phyloP scores from a whole-genome alignment of 2,113 vertebrate species.

The Ictidomys tridecemlineatus region DNA sequence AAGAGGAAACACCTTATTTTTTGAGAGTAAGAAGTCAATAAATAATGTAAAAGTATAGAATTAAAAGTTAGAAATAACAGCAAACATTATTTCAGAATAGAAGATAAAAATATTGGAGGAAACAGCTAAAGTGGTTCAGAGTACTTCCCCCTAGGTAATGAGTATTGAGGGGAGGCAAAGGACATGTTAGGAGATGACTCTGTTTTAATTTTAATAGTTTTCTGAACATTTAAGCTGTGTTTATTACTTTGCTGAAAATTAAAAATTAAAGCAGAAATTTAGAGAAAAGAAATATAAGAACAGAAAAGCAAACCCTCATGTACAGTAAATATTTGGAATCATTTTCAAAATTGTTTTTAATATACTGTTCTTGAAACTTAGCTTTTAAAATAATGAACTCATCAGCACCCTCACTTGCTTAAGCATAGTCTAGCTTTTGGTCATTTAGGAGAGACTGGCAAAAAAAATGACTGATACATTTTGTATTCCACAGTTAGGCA shows the following conservation, averaged over 20 bases:
- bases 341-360: conserved; percentile 48
- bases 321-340: conserved; percentile 39
- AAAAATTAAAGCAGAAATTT: conserved; percentile 48
- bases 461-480: conserved; percentile 52
- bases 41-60: conserved; percentile 29
- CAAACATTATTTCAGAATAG: neutral
- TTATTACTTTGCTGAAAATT: conserved; percentile 49
- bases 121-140: neutral
- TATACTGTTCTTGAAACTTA: neutral
- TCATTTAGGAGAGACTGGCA: neutral
- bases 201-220: neutral
- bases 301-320: neutral
- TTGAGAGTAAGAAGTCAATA: neutral
- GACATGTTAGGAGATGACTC: neutral
- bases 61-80: conserved; percentile 36
- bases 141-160: neutral
- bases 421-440: neutral
- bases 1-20: neutral
- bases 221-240: conserved; percentile 13
- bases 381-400: neutral
- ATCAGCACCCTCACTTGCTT: neutral
- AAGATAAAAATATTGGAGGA: neutral
- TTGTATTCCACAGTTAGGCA: neutral
- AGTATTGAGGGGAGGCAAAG: neutral
- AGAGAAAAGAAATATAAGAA: conserved; percentile 22